Base-by-base conservation (phyloP, 1,140 invertebrate genomes). In the Drosophila ogumai region DNA sequence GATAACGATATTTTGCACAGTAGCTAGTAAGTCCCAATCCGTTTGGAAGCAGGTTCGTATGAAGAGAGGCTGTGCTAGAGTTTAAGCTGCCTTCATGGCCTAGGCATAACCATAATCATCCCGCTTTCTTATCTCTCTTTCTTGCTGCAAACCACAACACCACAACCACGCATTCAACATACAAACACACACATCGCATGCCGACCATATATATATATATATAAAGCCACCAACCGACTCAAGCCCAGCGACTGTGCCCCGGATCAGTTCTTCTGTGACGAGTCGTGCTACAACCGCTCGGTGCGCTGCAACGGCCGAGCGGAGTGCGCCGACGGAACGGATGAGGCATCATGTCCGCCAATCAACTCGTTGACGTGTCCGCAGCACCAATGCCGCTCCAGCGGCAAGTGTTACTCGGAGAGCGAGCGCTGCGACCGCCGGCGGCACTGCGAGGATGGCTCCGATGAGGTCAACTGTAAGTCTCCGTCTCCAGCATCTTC, bases 401-500 rank as follows among this genome's bases (percentile, higher is more conserved):
- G 81, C 65, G 88, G 87, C 61, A 76, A 79, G 60, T 92, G 92
- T 52, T 92, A 82, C 41, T 67, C 74, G 55, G 80, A 91, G 40
- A 78, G 38, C 34, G 91, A 92, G 65, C 93, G 93, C 55, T 96
- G 95, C 84, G 93, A 96, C 90, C 93, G 93, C 19, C 88, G 91
- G 12, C 88, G 91, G 25, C 94, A 96, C 79, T 96, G 95, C 79
- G 91, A 92, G 47, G 95, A 96, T 91, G 93, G 93, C 28, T 94
- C 93, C 71, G 95, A 96, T 75, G 95, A 95, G 92, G 81, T 92
- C 49, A 93, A 94, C 78, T 95, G 94, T 94, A 93, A 94, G 94
- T 94, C 82, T 31, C 44, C 52, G 43, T 72, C 66, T 28, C 43
- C 31, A 38, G 34, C 22, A 38, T 34, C 32, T 57, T n/a, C 34